Evolutionary conservation across 2,797 vertebrate species (phyloP).

Genomic region (Poecilia picta): DNA sequence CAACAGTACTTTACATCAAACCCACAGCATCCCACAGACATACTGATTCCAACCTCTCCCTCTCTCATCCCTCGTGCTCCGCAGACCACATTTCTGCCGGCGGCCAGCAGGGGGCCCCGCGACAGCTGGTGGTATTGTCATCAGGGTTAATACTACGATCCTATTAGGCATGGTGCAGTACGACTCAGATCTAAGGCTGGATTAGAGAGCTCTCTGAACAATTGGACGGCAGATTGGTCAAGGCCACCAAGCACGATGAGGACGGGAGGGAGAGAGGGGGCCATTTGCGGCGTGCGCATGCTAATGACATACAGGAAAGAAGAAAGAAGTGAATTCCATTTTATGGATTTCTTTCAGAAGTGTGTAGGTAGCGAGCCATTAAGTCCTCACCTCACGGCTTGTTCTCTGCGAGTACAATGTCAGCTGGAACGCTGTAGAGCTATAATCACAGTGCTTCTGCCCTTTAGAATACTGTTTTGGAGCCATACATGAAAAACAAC

Average conservation of each 20-base stretch:
- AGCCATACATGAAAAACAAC: neutral
- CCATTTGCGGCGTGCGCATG: neutral
- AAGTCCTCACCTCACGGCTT: slow-evolving; percentile 9
- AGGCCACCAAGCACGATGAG: slow-evolving; percentile 37
- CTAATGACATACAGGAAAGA: neutral
- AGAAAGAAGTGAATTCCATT: neutral
- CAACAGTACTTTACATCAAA: slow-evolving; percentile 60
- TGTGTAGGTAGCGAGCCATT: slow-evolving; percentile 2
- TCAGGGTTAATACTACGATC: slow-evolving; percentile 84
- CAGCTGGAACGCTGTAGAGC: neutral
- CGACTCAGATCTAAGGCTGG: slow-evolving; percentile 86
- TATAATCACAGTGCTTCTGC: neutral
- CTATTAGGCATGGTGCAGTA: slow-evolving; percentile 78
- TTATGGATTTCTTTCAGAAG: neutral
- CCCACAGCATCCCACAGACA: slow-evolving; percentile 58
- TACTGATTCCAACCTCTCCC: slow-evolving; percentile 43
- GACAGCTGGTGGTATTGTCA: slow-evolving; percentile 84
- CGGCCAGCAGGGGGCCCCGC: slow-evolving; percentile 79
- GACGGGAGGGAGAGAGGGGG: slow-evolving; percentile 22
- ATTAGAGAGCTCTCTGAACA: slow-evolving; percentile 93
- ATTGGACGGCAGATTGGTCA: slow-evolving; percentile 84
- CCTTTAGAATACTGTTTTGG: neutral
- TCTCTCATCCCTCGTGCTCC: slow-evolving; percentile 27
- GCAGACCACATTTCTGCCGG: slow-evolving; percentile 33
- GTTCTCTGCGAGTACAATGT: neutral